A percentile compares a stretch with the other conserved stretches of the same genome.
These are phyloP conservation scores for Lepeophtheirus nordmannii DNA, from an alignment of 2,888 invertebrate genomes.

Conservation along the genomic window DNA sequence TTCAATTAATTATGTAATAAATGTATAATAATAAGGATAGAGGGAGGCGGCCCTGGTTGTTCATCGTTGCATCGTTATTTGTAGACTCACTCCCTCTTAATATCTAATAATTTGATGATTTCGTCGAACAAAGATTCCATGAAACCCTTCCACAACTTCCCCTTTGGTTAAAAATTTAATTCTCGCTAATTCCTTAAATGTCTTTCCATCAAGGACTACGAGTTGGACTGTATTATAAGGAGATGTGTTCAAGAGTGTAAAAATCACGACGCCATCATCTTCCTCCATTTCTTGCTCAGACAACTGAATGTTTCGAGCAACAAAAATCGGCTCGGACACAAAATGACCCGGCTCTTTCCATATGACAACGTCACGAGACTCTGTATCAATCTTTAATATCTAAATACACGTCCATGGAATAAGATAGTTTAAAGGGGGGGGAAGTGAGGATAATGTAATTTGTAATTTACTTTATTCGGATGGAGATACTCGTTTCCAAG, in stretches of 20 bases:
- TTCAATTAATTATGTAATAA: no score
- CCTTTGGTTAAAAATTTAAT: background rate
- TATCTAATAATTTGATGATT: no score
- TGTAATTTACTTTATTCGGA: constrained; percentile 3
- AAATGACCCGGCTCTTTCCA: constrained; percentile 15
- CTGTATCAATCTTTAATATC: constrained; percentile 5
- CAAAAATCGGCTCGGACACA: constrained; percentile 12
- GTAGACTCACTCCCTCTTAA: no score
- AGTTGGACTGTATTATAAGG: background rate
- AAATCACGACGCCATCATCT: constrained; percentile 3
- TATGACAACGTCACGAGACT: background rate
- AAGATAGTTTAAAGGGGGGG: no score
- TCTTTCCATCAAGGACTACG: background rate
- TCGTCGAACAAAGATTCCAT: constrained; percentile 9
- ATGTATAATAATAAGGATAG: no score
- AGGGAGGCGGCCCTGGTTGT: no score
- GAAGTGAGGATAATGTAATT: no score
- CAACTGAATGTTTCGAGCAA: background rate
- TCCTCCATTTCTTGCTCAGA: background rate
- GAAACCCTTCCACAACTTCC: background rate
- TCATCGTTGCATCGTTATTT: no score
- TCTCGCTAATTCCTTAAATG: background rate
- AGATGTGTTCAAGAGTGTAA: constrained; percentile 3
- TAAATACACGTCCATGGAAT: background rate
- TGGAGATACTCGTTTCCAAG: constrained; percentile 6